Evolutionary conservation across 2,888 invertebrate genomes (phyloP).

Genomic region (Campoletis raptor): DNA sequence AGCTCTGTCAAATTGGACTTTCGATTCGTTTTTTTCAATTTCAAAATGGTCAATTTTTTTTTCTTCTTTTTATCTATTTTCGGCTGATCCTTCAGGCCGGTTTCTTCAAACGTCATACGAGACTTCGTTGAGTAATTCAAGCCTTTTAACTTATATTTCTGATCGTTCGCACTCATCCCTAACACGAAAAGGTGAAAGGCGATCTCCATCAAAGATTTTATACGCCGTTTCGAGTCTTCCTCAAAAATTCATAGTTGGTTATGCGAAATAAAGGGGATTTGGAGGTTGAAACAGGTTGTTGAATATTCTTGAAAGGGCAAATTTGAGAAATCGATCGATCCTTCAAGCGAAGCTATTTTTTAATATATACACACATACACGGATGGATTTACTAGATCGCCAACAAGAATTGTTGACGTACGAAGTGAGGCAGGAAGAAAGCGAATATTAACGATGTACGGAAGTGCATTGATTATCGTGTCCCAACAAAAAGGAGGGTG

Average conservation of each 20-base stretch:
- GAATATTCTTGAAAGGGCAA: conserved; percentile 28
- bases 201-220: conserved; percentile 57
- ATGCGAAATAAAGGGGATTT: conserved; percentile 25
- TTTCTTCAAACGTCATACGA: background rate
- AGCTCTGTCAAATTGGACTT: background rate
- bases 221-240: conserved; percentile 31
- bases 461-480: conserved; percentile 67
- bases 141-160: conserved; percentile 23
- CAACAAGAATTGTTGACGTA: conserved; percentile 57
- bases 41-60: background rate
- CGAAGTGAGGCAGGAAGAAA: conserved; percentile 18
- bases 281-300: conserved; percentile 15
- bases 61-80: background rate
- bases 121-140: conserved; percentile 35
- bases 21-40: background rate
- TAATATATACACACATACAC: background rate
- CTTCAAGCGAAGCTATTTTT: conserved; percentile 16
- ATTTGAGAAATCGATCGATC: conserved; percentile 64
- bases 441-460: conserved; percentile 62
- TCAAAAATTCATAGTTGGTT: conserved; percentile 50
- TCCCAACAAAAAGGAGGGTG: background rate
- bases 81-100: conserved; percentile 7
- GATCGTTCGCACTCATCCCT: conserved; percentile 13
- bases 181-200: conserved; percentile 66
- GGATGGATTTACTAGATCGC: conserved; percentile 47